Percentiles rank a stretch among this genome's conserved stretches.
Conservation (phyloP, 2,888 invertebrate species). For the Lydus trimaculatus region DNA sequence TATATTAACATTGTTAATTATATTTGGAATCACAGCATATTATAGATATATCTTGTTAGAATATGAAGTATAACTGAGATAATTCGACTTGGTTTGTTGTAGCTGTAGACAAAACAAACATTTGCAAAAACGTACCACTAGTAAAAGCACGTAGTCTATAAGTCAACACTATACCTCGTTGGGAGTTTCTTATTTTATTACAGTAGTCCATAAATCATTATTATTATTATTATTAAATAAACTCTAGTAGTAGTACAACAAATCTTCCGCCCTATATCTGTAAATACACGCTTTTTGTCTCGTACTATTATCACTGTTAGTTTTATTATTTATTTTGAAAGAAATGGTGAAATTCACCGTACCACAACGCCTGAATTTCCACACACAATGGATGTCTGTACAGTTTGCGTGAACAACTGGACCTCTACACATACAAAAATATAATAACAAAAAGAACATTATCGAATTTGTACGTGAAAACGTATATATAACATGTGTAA, state of each 20-base stretch:
- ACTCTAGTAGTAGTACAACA: neutral
- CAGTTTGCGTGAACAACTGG: conserved; percentile 30
- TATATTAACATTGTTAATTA: neutral
- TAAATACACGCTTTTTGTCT: neutral
- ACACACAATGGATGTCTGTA: conserved; percentile 32
- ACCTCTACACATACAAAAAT: neutral
- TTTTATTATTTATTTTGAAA: too few species aligned
- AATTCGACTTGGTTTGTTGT: neutral
- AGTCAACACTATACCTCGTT: neutral
- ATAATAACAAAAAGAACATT: too few species aligned
- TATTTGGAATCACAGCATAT: neutral
- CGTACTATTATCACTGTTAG: neutral
- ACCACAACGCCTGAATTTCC: conserved; percentile 31
- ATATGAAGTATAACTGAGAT: neutral
- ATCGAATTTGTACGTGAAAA: neutral
- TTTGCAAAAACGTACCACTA: neutral
- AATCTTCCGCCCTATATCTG: neutral
- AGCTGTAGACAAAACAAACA: neutral
- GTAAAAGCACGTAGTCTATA: neutral
- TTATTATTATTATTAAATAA: neutral
- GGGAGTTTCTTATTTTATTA: neutral
- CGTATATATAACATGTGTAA: neutral
- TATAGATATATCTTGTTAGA: neutral
- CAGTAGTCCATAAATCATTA: neutral
- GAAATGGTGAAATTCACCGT: conserved; percentile 8